Evolutionary conservation across 2,797 vertebrate species (phyloP).

Genomic region (Gallinago solitaria): DNA sequence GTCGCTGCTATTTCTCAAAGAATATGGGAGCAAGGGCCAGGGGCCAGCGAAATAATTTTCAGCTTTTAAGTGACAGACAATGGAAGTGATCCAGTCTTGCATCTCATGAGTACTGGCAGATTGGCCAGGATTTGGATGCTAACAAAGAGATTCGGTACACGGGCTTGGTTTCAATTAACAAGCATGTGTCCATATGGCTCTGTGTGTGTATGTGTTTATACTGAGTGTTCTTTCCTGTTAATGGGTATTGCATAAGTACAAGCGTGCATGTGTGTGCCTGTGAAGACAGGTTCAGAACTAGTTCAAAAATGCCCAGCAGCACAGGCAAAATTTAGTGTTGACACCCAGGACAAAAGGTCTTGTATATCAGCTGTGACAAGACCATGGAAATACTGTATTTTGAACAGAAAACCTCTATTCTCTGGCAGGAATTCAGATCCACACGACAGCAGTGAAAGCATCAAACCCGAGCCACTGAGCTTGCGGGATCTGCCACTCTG

Average conservation of each 20-base stretch:
- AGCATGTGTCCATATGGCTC: conserved; percentile 13
- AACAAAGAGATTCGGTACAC: conserved; percentile 6
- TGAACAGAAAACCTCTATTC: not conserved
- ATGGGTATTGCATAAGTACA: not conserved
- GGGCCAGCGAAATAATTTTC: conserved; percentile 27
- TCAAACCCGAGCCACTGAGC: not conserved
- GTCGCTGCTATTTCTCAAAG: not conserved
- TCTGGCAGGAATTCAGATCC: not conserved
- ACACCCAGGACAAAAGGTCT: not conserved
- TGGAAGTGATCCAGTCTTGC: conserved; percentile 16
- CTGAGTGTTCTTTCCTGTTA: not conserved
- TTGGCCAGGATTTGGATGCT: not conserved
- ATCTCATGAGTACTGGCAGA: not conserved
- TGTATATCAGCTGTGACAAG: not conserved
- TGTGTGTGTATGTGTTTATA: conserved; percentile 14
- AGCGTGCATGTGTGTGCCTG: not conserved
- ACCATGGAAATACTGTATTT: not conserved
- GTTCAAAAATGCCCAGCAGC: not conserved
- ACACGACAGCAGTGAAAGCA: fast-evolving
- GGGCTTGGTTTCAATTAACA: conserved; percentile 43
- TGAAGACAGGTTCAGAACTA: not conserved
- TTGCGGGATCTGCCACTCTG: not conserved
- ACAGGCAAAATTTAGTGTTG: not conserved
- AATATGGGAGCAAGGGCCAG: not conserved
- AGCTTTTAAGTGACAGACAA: conserved; percentile 43